phyloP scores from a whole-genome alignment of 2,797 vertebrate genomes.

The Champsocephalus gunnari region DNA sequence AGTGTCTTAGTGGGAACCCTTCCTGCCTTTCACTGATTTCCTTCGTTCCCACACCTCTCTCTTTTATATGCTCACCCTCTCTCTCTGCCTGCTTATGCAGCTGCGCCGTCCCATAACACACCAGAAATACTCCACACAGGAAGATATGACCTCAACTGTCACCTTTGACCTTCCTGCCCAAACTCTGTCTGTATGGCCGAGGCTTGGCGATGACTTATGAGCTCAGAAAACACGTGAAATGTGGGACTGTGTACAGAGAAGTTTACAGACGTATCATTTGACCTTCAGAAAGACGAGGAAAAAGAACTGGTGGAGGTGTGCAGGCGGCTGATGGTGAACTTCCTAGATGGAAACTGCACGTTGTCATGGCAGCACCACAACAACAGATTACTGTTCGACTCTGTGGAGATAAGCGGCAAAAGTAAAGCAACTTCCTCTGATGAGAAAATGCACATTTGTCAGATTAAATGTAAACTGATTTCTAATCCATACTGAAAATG shows the following conservation, averaged over 20 bases:
- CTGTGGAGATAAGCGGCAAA: slow-evolving; percentile 40
- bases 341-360: slow-evolving; percentile 51
- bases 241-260: not conserved
- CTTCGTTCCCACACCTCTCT: slow-evolving; percentile 69
- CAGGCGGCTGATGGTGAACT: slow-evolving; percentile 40
- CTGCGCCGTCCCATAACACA: slow-evolving; percentile 13
- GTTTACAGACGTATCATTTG: not conserved
- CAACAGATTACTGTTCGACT: not conserved
- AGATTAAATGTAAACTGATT: not conserved
- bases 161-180: slow-evolving; percentile 35
- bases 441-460: not conserved
- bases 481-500: not conserved
- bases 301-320: slow-evolving; percentile 54
- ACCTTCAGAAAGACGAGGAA: slow-evolving; percentile 26
- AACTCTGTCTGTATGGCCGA: not conserved
- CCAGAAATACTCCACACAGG: slow-evolving; percentile 46
- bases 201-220: not conserved
- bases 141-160: slow-evolving; percentile 29
- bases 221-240: not conserved
- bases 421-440: slow-evolving; percentile 31
- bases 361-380: not conserved
- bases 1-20: slow-evolving; percentile 61
- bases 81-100: not conserved
- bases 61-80: slow-evolving; percentile 15
- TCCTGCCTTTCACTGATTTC: slow-evolving; percentile 74